Conservation (phyloP, 2,888 invertebrate genomes). For the Sarcophaga caerulescens region DNA sequence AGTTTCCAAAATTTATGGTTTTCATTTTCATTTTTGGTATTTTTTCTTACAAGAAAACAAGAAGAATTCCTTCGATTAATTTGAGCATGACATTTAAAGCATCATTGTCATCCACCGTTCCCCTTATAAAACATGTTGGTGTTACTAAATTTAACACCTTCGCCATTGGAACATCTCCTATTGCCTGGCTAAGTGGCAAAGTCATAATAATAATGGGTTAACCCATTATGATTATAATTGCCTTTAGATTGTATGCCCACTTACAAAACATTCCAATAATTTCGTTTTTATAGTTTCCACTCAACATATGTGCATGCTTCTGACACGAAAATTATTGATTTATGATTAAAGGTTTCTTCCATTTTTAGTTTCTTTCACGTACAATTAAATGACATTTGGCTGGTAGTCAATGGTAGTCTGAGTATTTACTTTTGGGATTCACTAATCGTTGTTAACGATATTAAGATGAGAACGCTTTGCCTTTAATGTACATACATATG, state of each 20-base stretch:
- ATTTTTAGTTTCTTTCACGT: not conserved
- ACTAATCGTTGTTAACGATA: not conserved
- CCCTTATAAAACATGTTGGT: not conserved
- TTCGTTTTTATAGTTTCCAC: conserved; percentile 39
- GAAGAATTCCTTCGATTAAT: conserved; percentile 40
- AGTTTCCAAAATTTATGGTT: conserved; percentile 50
- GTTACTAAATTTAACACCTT: conserved; percentile 56
- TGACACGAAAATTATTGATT: conserved; percentile 61
- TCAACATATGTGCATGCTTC: conserved; percentile 18
- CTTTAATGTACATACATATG: too few species aligned
- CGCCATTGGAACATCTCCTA: not conserved
- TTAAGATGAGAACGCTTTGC: not conserved
- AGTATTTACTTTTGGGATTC: conserved; percentile 50
- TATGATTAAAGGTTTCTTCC: conserved; percentile 27
- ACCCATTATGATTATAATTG: conserved; percentile 54
- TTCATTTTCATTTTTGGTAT: conserved; percentile 39
- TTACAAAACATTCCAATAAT: conserved; percentile 3
- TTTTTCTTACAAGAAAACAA: conserved; percentile 16
- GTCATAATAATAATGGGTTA: conserved; percentile 64
- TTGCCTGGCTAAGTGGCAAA: conserved; percentile 37
- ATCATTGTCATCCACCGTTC: conserved; percentile 39
- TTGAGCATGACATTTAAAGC: conserved; percentile 57
- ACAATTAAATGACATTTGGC: not conserved
- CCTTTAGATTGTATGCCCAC: conserved; percentile 3
- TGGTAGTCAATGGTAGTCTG: not conserved